Conservation (phyloP, 2,113 vertebrate species). For the Trichomycterus rosablanca region DNA sequence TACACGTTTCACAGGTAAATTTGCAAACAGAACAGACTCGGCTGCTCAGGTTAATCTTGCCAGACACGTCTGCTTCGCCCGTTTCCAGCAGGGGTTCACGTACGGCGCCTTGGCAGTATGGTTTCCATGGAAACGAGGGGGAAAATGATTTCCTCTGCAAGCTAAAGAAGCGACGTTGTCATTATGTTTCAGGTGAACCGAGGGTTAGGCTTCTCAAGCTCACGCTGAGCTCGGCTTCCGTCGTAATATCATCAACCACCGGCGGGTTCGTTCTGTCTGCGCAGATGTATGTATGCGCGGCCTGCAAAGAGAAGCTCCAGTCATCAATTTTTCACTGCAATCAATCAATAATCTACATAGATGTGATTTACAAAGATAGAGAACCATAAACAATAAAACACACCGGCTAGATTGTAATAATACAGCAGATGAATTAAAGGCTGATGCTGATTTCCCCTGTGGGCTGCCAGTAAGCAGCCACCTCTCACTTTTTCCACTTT, state of each 20-base stretch:
- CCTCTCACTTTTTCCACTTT: too few species aligned
- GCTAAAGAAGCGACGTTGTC: slow-evolving; percentile 60
- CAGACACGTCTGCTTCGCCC: slow-evolving; percentile 63
- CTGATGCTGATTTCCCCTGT: too few species aligned
- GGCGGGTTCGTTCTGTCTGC: neutral
- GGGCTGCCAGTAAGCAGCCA: too few species aligned
- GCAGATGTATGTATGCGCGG: slow-evolving; percentile 1
- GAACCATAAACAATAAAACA: neutral
- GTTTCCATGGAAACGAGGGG: slow-evolving; percentile 70
- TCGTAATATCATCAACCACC: slow-evolving; percentile 8
- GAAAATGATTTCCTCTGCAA: slow-evolving; percentile 57
- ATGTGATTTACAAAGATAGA: slow-evolving; percentile 9
- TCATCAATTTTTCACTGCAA: slow-evolving; percentile 17
- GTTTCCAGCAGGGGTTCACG: slow-evolving; percentile 65
- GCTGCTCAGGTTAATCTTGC: slow-evolving; percentile 63
- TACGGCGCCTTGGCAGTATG: slow-evolving; percentile 56
- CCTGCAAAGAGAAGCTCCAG: neutral
- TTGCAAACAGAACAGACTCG: slow-evolving; percentile 52
- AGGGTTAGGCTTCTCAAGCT: slow-evolving; percentile 52
- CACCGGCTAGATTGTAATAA: neutral
- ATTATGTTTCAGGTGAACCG: slow-evolving; percentile 58
- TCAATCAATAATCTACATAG: slow-evolving; percentile 10
- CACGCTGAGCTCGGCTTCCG: slow-evolving; percentile 7
- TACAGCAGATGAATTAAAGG: neutral
- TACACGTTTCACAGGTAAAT: slow-evolving; percentile 37